These are phyloP conservation scores for Lepus americanus DNA, from an alignment of 2,113 vertebrate genomes.

Conservation along the genomic window DNA sequence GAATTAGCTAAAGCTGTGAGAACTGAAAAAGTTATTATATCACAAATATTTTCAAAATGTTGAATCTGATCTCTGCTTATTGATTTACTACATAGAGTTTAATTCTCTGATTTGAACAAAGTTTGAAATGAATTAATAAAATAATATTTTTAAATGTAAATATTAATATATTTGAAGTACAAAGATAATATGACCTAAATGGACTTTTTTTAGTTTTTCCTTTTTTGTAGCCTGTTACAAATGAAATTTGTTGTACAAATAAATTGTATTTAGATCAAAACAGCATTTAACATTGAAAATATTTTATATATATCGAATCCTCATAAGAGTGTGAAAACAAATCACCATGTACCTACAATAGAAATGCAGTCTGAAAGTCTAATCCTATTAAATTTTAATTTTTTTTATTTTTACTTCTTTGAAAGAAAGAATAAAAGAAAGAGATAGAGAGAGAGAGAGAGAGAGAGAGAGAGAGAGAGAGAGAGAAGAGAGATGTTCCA, in stretches of 20 bases:
- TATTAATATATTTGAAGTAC: not conserved
- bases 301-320: not conserved
- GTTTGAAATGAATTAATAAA: not conserved
- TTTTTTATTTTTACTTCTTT: no score
- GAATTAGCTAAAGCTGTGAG: not conserved
- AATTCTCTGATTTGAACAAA: not conserved
- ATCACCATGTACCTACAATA: not conserved
- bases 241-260: not conserved
- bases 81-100: not conserved
- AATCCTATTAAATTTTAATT: no score
- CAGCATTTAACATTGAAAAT: not conserved
- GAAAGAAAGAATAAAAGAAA: no score
- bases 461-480: no score
- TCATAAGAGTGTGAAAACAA: not conserved
- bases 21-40: not conserved
- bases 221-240: not conserved
- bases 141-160: not conserved
- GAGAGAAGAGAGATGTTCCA: no score
- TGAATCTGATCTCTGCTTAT: not conserved
- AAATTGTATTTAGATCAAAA: not conserved
- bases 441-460: no score
- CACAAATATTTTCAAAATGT: constrained; percentile 15
- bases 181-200: not conserved
- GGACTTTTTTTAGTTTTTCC: not conserved
- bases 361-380: not conserved